A percentile compares a stretch with the other conserved stretches of the same genome.
Conservation (phyloP, 2,797 vertebrate genomes). For the Gallinago solitaria region DNA sequence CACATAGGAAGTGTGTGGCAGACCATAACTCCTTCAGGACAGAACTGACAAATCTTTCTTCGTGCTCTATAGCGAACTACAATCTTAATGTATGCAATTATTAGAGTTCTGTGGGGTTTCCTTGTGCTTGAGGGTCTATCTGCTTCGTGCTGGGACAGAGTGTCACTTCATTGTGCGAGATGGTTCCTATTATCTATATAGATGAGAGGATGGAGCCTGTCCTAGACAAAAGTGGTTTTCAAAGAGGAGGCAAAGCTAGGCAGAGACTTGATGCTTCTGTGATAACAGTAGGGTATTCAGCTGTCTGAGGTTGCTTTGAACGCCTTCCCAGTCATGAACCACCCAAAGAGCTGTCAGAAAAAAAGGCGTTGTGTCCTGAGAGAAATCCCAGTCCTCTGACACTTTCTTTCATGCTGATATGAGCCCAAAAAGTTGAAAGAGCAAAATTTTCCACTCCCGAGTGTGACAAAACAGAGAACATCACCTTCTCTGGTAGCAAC, state of each 20-base stretch:
- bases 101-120: neutral
- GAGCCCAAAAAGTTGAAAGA: conserved; percentile 24
- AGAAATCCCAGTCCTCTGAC: conserved; percentile 30
- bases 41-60: neutral
- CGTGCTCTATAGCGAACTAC: neutral
- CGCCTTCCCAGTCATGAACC: neutral
- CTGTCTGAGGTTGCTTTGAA: neutral
- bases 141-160: neutral
- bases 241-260: neutral
- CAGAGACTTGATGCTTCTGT: neutral
- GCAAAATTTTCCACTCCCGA: neutral
- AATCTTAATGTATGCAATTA: neutral
- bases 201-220: neutral
- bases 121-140: neutral
- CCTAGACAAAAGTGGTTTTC: neutral
- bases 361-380: neutral
- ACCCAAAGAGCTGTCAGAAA: conserved; percentile 37
- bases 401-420: conserved; percentile 26
- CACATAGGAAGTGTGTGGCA: neutral
- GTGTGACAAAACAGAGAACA: neutral
- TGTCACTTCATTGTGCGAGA: neutral
- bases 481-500: neutral
- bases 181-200: neutral
- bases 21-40: neutral
- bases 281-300: neutral